Evolutionary conservation across 1,140 invertebrate species (phyloP).

Genomic region (Cotesia vestalis): DNA sequence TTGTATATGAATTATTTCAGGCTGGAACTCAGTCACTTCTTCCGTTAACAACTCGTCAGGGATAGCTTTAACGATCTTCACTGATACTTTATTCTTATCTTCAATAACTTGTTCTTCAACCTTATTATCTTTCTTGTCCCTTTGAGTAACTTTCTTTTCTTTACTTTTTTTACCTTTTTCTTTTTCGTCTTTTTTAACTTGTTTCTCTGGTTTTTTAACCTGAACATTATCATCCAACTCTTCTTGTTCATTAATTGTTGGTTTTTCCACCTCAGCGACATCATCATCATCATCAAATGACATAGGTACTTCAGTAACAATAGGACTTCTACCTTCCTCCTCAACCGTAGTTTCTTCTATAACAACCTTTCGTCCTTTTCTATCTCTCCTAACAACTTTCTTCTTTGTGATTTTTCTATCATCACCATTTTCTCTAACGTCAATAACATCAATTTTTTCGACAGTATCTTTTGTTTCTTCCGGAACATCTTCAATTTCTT

Average conservation of each 20-base stretch:
- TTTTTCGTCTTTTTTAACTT: too few species aligned
- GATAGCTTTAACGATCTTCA: too few species aligned
- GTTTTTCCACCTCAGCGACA: too few species aligned
- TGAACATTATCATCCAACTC: neutral
- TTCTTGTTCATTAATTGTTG: neutral
- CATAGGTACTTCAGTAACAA: conserved; percentile 34
- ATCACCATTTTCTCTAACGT: conserved; percentile 34
- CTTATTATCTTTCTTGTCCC: too few species aligned
- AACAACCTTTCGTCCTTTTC: conserved; percentile 10
- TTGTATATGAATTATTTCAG: conserved; percentile 27
- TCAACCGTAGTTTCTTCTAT: conserved; percentile 38
- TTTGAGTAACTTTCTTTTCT: too few species aligned
- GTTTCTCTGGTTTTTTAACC: too few species aligned
- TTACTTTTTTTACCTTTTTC: too few species aligned
- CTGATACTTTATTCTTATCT: too few species aligned
- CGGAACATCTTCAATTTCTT: conserved; percentile 43
- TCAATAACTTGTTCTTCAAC: too few species aligned
- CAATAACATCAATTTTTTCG: conserved; percentile 35
- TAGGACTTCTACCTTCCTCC: conserved; percentile 46
- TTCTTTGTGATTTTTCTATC: conserved; percentile 42
- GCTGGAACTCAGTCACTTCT: conserved; percentile 21
- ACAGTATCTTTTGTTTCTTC: conserved; percentile 13
- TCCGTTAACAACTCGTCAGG: conserved; percentile 11
- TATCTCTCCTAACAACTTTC: conserved; percentile 47
- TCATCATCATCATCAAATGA: neutral